A percentile compares a stretch with the other conserved stretches of the same genome.
Conservation (phyloP, 2,113 vertebrate genomes). For the Neodontobutis hainanensis region DNA sequence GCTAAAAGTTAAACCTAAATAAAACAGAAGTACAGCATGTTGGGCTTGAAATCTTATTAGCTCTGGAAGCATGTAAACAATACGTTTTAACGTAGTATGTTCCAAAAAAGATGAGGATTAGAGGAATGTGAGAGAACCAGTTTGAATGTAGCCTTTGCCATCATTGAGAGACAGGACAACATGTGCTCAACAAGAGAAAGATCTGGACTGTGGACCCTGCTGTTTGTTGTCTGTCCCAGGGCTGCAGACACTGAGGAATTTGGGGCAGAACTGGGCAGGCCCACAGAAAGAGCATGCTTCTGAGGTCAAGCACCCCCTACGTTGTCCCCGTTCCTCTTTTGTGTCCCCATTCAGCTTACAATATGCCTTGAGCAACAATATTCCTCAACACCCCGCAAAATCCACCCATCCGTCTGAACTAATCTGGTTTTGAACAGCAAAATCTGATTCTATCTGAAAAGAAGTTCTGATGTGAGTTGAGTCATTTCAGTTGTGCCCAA, state of each 20-base stretch:
- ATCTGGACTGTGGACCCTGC: conserved; percentile 54
- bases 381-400: conserved; percentile 22
- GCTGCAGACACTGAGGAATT: conserved; percentile 69
- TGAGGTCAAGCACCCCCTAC: conserved; percentile 56
- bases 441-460: conserved; percentile 32
- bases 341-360: conserved; percentile 60
- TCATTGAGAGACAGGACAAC: background rate
- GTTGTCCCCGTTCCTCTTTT: conserved; percentile 9
- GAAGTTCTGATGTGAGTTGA: background rate
- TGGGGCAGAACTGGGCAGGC: conserved; percentile 51
- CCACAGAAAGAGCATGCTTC: conserved; percentile 64
- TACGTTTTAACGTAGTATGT: too few species aligned
- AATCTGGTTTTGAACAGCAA: conserved; percentile 31
- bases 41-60: too few species aligned
- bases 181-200: conserved; percentile 41
- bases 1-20: too few species aligned
- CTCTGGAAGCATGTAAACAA: too few species aligned
- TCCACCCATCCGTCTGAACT: conserved; percentile 9
- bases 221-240: conserved; percentile 53
- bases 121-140: too few species aligned
- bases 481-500: conserved; percentile 7
- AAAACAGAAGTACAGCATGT: too few species aligned
- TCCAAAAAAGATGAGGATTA: too few species aligned
- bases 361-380: conserved; percentile 60
- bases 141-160: too few species aligned